Evolutionary conservation across 2,888 invertebrate genomes (phyloP).

Genomic region (Diarsia brunnea): DNA sequence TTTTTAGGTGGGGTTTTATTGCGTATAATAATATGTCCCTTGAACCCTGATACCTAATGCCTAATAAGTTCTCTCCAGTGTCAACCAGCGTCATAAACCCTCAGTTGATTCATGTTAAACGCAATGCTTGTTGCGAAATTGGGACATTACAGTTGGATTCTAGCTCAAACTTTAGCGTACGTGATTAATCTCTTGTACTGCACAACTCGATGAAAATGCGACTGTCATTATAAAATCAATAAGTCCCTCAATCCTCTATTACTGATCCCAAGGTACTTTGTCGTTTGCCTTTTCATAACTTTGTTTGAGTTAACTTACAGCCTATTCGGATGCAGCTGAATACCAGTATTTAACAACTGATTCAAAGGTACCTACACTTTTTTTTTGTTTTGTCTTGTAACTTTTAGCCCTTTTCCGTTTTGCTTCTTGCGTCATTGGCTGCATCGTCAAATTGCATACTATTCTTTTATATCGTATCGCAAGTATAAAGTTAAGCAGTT

Average conservation of each 20-base stretch:
- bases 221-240: constrained; percentile 12
- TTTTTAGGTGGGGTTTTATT: neutral
- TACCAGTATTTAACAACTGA: neutral
- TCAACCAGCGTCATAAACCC: neutral
- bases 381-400: neutral
- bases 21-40: neutral
- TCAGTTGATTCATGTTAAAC: neutral
- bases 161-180: constrained; percentile 16
- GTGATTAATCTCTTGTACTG: constrained; percentile 45
- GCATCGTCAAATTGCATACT: neutral
- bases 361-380: neutral
- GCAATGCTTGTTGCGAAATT: constrained; percentile 1
- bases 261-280: neutral
- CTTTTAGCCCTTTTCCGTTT: neutral
- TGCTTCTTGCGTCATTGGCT: constrained; percentile 2
- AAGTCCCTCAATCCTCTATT: constrained; percentile 1
- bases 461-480: neutral
- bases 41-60: neutral
- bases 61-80: neutral
- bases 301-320: neutral
- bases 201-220: neutral
- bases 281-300: neutral
- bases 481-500: neutral
- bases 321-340: neutral
- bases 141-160: constrained; percentile 12